Conservation (phyloP, 2,113 vertebrate species). For the Myiagra hebetior region DNA sequence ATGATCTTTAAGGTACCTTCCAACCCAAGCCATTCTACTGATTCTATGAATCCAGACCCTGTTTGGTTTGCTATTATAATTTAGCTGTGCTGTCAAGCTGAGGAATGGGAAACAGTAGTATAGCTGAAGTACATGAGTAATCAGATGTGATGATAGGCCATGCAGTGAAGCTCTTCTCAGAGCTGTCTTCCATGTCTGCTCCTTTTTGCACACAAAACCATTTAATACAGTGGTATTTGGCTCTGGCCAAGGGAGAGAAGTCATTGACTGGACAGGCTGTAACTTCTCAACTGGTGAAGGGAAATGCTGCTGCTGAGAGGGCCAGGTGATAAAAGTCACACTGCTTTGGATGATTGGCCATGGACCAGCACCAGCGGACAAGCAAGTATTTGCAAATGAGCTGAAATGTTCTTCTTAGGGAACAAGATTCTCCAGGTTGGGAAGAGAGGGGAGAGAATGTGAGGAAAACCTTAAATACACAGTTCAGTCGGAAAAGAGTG, state of each 20-base stretch:
- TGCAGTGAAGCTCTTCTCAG: not conserved
- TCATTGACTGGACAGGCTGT: not conserved
- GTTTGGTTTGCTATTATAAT: not conserved
- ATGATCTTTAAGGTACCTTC: not conserved
- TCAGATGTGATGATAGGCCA: not conserved
- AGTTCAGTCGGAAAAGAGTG: accelerated
- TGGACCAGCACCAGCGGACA: accelerated
- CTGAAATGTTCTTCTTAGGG: not conserved
- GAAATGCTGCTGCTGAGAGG: not conserved
- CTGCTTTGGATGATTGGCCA: not conserved
- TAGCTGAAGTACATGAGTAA: not conserved
- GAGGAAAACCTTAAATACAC: not conserved
- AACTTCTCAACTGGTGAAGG: not conserved
- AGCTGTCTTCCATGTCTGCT: not conserved
- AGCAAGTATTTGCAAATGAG: not conserved
- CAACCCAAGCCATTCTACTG: not conserved
- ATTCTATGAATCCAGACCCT: not conserved
- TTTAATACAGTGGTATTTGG: not conserved
- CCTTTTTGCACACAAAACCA: not conserved
- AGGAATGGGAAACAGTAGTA: not conserved
- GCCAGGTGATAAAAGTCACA: accelerated
- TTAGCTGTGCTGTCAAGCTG: not conserved
- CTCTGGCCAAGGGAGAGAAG: not conserved
- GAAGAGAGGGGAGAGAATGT: not conserved
- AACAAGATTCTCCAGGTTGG: accelerated